Percentiles rank a stretch among this genome's conserved stretches.
Evolutionary conservation across 2,797 vertebrate species (phyloP).

Genomic region (Potorous gilbertii): DNA sequence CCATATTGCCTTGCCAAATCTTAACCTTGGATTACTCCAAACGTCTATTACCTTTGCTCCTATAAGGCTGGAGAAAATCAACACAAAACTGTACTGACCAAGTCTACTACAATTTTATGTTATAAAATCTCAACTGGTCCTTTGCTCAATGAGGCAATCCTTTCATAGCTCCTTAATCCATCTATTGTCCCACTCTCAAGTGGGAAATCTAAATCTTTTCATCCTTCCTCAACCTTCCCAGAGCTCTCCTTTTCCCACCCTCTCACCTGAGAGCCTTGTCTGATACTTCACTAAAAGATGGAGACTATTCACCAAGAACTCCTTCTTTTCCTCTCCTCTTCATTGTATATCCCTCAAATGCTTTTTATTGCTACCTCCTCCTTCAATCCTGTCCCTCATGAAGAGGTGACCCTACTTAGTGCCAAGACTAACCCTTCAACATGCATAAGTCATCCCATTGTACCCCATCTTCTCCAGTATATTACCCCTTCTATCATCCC

Average conservation of each 20-base stretch:
- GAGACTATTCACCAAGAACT: too few species aligned
- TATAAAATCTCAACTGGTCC: neutral
- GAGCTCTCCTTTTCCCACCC: neutral
- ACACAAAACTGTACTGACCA: neutral
- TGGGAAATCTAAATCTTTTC: neutral
- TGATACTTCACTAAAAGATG: too few species aligned
- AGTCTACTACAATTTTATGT: neutral
- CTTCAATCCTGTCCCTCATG: neutral
- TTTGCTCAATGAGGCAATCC: neutral
- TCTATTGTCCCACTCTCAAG: neutral
- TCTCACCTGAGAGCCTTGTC: neutral
- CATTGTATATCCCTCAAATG: neutral
- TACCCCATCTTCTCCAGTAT: neutral
- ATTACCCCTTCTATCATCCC: neutral
- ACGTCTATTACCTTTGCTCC: neutral
- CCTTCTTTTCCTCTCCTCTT: too few species aligned
- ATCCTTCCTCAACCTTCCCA: neutral
- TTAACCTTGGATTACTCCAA: neutral
- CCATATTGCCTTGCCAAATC: neutral
- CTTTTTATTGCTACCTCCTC: neutral
- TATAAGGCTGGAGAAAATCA: neutral
- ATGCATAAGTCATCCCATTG: neutral
- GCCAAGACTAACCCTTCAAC: neutral
- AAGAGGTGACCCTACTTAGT: neutral
- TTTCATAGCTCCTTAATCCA: neutral